These are phyloP conservation scores for Lucilia sericata DNA, from an alignment of 1,140 invertebrate genomes.

Conservation along the genomic window DNA sequence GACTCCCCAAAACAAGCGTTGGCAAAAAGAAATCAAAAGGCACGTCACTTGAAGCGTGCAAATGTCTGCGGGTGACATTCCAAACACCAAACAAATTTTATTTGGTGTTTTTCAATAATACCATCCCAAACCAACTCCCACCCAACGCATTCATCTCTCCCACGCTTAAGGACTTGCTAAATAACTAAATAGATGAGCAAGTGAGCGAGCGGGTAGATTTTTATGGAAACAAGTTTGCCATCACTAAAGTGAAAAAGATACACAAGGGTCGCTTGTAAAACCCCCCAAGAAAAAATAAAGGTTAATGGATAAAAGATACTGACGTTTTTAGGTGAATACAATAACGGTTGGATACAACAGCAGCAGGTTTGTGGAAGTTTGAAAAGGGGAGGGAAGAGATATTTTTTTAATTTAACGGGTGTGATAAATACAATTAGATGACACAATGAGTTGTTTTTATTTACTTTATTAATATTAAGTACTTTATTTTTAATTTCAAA, in stretches of 20 bases:
- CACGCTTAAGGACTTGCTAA: background rate
- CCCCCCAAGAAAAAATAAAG: background rate
- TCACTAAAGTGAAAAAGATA: background rate
- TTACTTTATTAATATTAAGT: slow-evolving; percentile 8
- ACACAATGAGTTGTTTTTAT: slow-evolving; percentile 26
- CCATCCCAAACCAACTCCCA: background rate
- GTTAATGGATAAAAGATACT: slow-evolving; percentile 19
- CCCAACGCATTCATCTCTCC: background rate
- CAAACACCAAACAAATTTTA: slow-evolving; percentile 53
- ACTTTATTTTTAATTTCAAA: slow-evolving; percentile 35
- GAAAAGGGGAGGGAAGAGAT: background rate
- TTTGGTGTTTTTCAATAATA: slow-evolving; percentile 45
- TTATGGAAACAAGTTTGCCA: too few relatives aligned
- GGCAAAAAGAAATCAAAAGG: slow-evolving; percentile 27
- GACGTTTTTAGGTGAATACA: background rate
- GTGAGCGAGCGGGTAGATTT: background rate
- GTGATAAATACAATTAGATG: slow-evolving; percentile 39
- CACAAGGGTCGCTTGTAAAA: background rate
- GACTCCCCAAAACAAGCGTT: slow-evolving; percentile 23
- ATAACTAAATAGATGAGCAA: background rate
- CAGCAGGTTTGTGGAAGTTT: background rate
- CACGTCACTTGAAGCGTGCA: slow-evolving; percentile 45
- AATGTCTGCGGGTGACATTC: slow-evolving; percentile 52
- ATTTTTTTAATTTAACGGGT: slow-evolving; percentile 27
- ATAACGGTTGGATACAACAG: background rate